Evolutionary conservation across 1,140 invertebrate species (phyloP), one percentile per base, ranked within the genome.

Genomic region (Aphaenogaster rudis): DNA sequence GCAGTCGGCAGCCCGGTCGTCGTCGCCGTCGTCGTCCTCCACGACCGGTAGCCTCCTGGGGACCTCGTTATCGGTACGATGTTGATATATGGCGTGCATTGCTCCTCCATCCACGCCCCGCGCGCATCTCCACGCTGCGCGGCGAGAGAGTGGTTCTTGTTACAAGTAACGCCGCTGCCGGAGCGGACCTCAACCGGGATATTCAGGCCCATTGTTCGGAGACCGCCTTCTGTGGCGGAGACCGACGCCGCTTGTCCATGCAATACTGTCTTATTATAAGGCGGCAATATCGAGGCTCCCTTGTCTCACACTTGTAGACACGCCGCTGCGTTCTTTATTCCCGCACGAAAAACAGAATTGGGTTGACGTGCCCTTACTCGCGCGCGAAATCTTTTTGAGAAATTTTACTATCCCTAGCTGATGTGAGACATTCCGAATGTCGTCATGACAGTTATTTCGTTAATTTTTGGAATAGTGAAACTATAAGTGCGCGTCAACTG

Each of bases 71-170:
- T 94, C 93, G 93, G 91, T 91, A 90, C 91, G 92, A 89, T 93
- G 93, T 94, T 94, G 93, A 94, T 94, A 94, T 94, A 94, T 93
- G 91, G 93, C 86, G 84, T 88, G 91, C 93, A 93, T 93, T 93
- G 92, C 93, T 93, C 89, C 93, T 92, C 90, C 92, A 91, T 93
- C 93, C 93, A 93, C 91, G 93, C 93, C 92, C 93, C 92, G 88
- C 48, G 88, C 91, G 48, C 50, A 17, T 92, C 88, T 88, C 87
- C 88, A 86, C 90, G 84, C 91, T 42, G 64, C 71, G 66, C 88
- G 78, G 85, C 57, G 54, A 69, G 50, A 64, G 77, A 9, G 59
- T 45, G 59, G 67, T 88, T 72, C 91, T 92, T 88, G 86, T 91
- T 92, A 78, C 84, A 88, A 88, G 78, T 69, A 86, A 71, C 86